Evolutionary conservation across 2,888 invertebrate genomes (phyloP).

Genomic region (Acholoe squamosa): DNA sequence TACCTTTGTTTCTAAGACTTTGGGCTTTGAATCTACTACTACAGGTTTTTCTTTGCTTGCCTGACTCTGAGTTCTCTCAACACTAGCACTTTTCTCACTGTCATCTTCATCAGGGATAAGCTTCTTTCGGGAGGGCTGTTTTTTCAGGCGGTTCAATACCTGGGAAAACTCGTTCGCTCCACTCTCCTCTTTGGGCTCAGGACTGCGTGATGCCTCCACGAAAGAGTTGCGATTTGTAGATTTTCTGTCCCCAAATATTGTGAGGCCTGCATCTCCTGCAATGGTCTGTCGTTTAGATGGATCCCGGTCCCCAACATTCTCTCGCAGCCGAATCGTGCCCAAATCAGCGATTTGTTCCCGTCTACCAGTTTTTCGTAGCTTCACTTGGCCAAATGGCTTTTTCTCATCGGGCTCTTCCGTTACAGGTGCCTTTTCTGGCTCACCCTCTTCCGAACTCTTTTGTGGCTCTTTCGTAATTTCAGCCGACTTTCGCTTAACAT

Average conservation of each 20-base stretch:
- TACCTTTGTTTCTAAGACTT: not conserved
- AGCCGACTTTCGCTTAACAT: not conserved
- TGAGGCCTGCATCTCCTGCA: constrained; percentile 54
- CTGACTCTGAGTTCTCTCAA: not conserved
- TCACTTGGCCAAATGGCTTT: constrained; percentile 30
- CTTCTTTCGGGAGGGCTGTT: constrained; percentile 60
- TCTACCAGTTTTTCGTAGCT: constrained; percentile 50
- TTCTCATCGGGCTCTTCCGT: not conserved
- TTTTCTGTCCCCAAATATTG: constrained; percentile 61
- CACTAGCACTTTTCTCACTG: not conserved
- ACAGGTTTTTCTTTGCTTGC: constrained; percentile 30
- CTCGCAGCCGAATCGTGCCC: constrained; percentile 46
- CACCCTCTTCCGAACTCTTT: constrained; percentile 10
- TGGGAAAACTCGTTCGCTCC: constrained; percentile 53
- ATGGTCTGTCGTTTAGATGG: constrained; percentile 62
- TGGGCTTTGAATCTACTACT: constrained; percentile 47
- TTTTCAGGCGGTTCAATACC: constrained; percentile 62
- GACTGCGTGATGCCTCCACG: constrained; percentile 37
- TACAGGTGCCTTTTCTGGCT: constrained; percentile 13
- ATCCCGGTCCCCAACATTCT: constrained; percentile 36
- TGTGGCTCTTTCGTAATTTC: not conserved
- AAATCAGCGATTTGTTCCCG: constrained; percentile 15
- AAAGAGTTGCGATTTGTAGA: constrained; percentile 11
- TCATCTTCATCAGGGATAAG: constrained; percentile 52
- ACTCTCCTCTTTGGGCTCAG: not conserved